A percentile compares a stretch with the other conserved stretches of the same genome.
Evolutionary conservation across 2,113 vertebrate species (phyloP).

Genomic region (Meles meles): DNA sequence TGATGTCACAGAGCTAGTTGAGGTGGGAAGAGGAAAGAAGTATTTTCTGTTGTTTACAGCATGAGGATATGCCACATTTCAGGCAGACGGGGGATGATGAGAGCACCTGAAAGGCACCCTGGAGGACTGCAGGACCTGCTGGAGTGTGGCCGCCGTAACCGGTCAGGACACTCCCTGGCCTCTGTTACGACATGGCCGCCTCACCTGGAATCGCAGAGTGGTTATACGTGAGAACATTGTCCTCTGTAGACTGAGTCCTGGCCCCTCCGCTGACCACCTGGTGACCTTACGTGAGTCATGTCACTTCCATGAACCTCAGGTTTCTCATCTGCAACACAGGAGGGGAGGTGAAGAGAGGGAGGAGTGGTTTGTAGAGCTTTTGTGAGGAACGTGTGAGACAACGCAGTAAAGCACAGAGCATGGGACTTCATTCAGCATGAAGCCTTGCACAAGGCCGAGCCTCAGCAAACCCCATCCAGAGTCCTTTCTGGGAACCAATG

Average conservation of each 20-base stretch:
- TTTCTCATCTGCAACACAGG: background rate
- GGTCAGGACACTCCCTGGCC: accelerated
- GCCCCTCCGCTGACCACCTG: too few relatives aligned
- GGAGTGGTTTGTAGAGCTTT: background rate
- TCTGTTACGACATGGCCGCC: background rate
- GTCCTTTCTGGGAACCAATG: background rate
- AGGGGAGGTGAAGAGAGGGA: background rate
- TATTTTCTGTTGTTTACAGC: background rate
- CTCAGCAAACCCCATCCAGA: background rate
- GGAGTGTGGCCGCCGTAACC: accelerated
- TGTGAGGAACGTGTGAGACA: background rate
- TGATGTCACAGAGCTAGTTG: background rate
- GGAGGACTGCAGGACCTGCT: background rate
- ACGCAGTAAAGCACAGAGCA: accelerated
- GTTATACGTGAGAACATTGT: accelerated
- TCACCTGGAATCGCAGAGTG: background rate
- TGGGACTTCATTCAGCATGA: accelerated
- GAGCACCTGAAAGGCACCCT: background rate
- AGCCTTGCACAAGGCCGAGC: background rate
- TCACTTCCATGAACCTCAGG: background rate
- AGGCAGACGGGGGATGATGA: background rate
- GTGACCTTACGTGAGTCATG: background rate
- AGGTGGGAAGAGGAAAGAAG: background rate
- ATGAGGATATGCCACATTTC: background rate
- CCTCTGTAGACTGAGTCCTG: background rate